phyloP scores from a whole-genome alignment of 2,113 vertebrate species.

The Gobius niger region DNA sequence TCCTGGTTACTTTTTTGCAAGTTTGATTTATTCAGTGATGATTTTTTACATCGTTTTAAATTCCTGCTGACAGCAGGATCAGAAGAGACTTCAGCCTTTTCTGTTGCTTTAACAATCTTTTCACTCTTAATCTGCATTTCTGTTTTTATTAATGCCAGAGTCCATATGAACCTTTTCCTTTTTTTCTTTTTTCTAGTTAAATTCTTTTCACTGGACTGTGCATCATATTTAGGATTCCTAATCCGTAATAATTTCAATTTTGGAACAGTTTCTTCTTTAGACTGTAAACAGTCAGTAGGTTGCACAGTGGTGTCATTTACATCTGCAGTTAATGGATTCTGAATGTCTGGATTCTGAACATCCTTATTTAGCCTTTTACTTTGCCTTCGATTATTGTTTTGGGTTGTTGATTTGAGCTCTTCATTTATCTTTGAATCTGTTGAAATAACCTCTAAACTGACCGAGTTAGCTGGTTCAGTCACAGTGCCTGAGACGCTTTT shows the following conservation, averaged over 20 bases:
- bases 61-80: constrained; percentile 38
- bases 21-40: constrained; percentile 23
- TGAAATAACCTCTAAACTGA: constrained; percentile 35
- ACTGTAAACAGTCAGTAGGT: constrained; percentile 34
- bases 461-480: constrained; percentile 51
- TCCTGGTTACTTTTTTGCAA: constrained; percentile 28
- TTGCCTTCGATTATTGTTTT: constrained; percentile 61
- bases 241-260: constrained; percentile 73
- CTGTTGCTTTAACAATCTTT: constrained; percentile 41
- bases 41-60: constrained; percentile 43
- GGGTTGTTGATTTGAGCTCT: constrained; percentile 46
- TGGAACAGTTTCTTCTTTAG: constrained; percentile 61
- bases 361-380: constrained; percentile 70
- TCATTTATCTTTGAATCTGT: constrained; percentile 55
- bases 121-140: constrained; percentile 35
- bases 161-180: constrained; percentile 77
- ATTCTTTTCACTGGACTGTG: constrained; percentile 44
- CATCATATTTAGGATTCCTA: constrained; percentile 74
- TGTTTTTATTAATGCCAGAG: constrained; percentile 70
- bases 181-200: constrained; percentile 75
- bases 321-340: constrained; percentile 37
- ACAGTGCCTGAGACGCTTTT: constrained; percentile 30
- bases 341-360: constrained; percentile 39
- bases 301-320: constrained; percentile 34
- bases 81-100: constrained; percentile 42